Base-by-base conservation (phyloP, 2,113 vertebrate species). In the Hippolais icterina region DNA sequence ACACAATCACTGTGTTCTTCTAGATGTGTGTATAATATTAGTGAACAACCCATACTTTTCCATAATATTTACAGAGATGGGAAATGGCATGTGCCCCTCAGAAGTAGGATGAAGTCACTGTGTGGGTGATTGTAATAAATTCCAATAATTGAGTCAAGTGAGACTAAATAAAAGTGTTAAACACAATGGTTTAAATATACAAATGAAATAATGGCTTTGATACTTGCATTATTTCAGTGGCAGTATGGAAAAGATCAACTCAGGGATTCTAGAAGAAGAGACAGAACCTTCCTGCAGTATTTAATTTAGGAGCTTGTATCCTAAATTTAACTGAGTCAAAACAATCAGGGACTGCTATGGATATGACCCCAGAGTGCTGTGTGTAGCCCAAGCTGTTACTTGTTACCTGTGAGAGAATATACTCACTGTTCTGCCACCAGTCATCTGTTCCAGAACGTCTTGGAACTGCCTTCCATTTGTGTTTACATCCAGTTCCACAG, bases 371-470 rank as follows among this genome's bases (percentile, higher is more conserved):
- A 7, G 15, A 61, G 42, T 16, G 57, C 63, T 2, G 0, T 3
- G 12, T 28, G 29, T 27, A 46, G 8, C 20, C 2, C 8, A 72
- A 44, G 17, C 2, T 89, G 56, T 69, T 46, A 20, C 4, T 72
- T 64, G 24, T 37, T 35, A 31, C 0, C 0, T n/a, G 1, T 19
- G 33, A 53, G 12, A 86, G 37, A 19, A 49, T 16, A 42, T 23
- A 98, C 98, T 99, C 96, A 99, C 99, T 11, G 99, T 99, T 95
- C 98, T 98, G 79, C 96, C 98, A 25, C 99, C 99, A 0, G 99
- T 99, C 96, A 99, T 98, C 96, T 98, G 97, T 54, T 98, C 97
- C 78, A 99, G 98, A 44, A 98, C 80, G 1, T 99, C 98, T 77
- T 99, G 99, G 85, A 99, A 95, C 69, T 98, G 98, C 56, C 88